phyloP scores from a whole-genome alignment of 2,888 invertebrate species.

The Hartigia nigra region DNA sequence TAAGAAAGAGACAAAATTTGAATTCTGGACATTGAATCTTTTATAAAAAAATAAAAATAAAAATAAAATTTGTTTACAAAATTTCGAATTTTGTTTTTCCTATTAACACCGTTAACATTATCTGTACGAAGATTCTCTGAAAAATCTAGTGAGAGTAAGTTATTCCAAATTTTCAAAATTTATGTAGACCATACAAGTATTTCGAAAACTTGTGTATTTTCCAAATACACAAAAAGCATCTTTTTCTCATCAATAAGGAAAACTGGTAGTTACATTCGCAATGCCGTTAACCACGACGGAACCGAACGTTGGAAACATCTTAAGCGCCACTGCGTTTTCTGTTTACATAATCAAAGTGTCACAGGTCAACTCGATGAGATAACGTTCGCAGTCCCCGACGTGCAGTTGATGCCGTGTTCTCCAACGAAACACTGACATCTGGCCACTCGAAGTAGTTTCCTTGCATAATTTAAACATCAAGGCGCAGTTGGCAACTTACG shows the following conservation, averaged over 20 bases:
- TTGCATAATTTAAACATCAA: slow-evolving; percentile 1
- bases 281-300: not conserved
- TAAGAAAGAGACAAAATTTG: not conserved
- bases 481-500: not conserved
- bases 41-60: not conserved
- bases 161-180: not conserved
- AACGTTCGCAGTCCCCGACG: slow-evolving; percentile 44
- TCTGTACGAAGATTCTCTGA: not conserved
- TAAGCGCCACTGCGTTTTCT: slow-evolving; percentile 31
- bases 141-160: not conserved
- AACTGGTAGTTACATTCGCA: not conserved
- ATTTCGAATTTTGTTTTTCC: not conserved
- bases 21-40: not conserved
- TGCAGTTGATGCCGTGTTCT: slow-evolving; percentile 57
- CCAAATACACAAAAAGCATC: not conserved
- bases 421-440: slow-evolving; percentile 39
- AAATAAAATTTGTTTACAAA: no score
- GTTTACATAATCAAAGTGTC: slow-evolving; percentile 54
- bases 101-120: not conserved
- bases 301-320: not conserved
- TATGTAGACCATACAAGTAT: not conserved
- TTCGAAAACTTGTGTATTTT: not conserved
- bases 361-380: slow-evolving; percentile 63
- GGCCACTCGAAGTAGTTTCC: not conserved
- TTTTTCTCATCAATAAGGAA: not conserved